Evolutionary conservation across 2,113 vertebrate species (phyloP), one percentile per base, ranked within the genome.

Genomic region (Sturnira hondurensis): DNA sequence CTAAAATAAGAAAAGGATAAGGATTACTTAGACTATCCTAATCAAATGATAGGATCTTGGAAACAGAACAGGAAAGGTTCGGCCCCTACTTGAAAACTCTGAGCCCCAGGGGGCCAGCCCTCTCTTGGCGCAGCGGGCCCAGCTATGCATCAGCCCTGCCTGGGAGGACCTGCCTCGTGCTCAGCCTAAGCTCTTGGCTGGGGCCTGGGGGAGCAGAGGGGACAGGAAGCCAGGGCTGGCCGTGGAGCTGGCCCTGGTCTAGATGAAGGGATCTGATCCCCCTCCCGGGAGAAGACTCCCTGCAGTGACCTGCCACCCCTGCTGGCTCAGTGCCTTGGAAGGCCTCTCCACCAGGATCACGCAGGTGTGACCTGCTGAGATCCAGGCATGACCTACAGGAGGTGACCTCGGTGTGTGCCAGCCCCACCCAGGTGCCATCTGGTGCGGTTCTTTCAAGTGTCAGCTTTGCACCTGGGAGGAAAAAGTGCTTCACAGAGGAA

Each of bases 381-480:
- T 38, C 76, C 33, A 33, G 67, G 67, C 45, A 7, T 11, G 50
- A 33, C 33, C 65, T 22, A 2, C 38, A 89, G 92, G 89, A 92
- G 63, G 95, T 36, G 73, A 45, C 67, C 76, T 1, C 10, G 11
- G 90, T 2, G 8, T 54, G 86, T 16, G 45, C 58, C 45, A 33
- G 74, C 50, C 83, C 82, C 26, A 15, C 38, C 65, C 0, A 7
- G 56, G n/a, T 68, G 50, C 89, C 84, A 77, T 24, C 68, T 81
- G 74, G 54, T 61, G 1, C 7, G 5, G 17, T 71, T 61, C 92
- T 97, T 96, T 97, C 80, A 96, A 90, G 76, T 47, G 63, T 41
- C 28, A 93, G 86, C 80, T 89, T 58, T 84, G 70, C n/a, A 77
- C 52, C 47, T 17, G 3, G 54, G 28, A 95, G 65, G 93, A 94